Evolutionary conservation across 2,797 vertebrate species (phyloP).

Genomic region (Saxicola maurus): DNA sequence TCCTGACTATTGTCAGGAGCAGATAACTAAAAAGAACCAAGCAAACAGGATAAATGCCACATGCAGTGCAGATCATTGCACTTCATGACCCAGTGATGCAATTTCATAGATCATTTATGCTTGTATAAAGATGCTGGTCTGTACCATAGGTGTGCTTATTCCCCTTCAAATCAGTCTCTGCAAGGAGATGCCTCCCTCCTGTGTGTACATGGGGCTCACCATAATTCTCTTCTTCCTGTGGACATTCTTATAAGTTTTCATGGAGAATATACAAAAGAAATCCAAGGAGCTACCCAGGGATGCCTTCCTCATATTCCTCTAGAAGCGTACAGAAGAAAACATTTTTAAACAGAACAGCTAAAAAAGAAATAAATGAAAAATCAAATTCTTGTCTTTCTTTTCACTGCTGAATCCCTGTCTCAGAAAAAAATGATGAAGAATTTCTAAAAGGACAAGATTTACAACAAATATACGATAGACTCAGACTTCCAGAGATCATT

Average conservation of each 20-base stretch:
- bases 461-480: background rate
- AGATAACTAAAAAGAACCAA: background rate
- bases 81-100: background rate
- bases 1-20: background rate
- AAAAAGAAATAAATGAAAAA: background rate
- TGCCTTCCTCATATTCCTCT: background rate
- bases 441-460: background rate
- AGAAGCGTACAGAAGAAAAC: rapidly evolving
- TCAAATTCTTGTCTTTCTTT: background rate
- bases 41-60: background rate
- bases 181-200: background rate
- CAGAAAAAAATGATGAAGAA: background rate
- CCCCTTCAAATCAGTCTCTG: background rate
- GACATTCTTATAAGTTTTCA: background rate
- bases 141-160: background rate
- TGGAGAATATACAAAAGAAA: background rate
- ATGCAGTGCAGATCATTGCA: background rate
- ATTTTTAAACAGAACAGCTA: background rate
- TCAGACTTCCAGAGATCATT: background rate
- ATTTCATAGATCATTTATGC: background rate
- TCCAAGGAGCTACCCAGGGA: background rate
- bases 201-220: rapidly evolving
- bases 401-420: background rate
- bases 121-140: background rate
- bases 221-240: background rate